These are phyloP conservation scores for Empis livida DNA, from an alignment of 2,888 invertebrate genomes.

Conservation along the genomic window DNA sequence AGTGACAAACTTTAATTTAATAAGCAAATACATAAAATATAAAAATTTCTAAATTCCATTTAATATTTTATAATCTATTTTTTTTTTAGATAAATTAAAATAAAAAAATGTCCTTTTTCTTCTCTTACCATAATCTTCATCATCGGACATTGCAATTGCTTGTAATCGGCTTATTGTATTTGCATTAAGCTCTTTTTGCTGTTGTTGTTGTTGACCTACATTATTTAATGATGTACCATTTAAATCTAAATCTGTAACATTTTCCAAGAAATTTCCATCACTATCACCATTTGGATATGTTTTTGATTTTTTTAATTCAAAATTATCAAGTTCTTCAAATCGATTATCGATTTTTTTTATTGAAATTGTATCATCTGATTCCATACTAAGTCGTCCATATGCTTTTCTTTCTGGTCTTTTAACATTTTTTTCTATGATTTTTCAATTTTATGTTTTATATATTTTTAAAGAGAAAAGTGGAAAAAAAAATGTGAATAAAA, in stretches of 20 bases:
- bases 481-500: no score
- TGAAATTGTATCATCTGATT: constrained; percentile 17
- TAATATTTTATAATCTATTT: no score
- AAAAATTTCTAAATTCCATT: not conserved
- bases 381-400: constrained; percentile 14
- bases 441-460: no score
- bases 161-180: constrained; percentile 35
- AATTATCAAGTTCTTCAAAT: not conserved
- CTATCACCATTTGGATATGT: constrained; percentile 16
- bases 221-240: constrained; percentile 11
- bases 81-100: no score
- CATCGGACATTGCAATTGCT: constrained; percentile 35
- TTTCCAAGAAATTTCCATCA: not conserved
- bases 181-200: constrained; percentile 28
- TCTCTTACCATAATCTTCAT: constrained; percentile 32
- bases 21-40: no score
- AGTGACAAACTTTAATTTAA: no score
- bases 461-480: no score
- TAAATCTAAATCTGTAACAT: not conserved
- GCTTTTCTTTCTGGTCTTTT: constrained; percentile 14
- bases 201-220: constrained; percentile 10
- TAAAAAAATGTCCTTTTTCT: no score
- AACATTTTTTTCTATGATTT: constrained; percentile 12
- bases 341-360: constrained; percentile 4
- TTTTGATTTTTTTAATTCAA: constrained; percentile 13